Percentiles rank a stretch among this genome's conserved stretches.
Conservation (phyloP, 2,888 invertebrate genomes). For the Leucophenga montana region DNA sequence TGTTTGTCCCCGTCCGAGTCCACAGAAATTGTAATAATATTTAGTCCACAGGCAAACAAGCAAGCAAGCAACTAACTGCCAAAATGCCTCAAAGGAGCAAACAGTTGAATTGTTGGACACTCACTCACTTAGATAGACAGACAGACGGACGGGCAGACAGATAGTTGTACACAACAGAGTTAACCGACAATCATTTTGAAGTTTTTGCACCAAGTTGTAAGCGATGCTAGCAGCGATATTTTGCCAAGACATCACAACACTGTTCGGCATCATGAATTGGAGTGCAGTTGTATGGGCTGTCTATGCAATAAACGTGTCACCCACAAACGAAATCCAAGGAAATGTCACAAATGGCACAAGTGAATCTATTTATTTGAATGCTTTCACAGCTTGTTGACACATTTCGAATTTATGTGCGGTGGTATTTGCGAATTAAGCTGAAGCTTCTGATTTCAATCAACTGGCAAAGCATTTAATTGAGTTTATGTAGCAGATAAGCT, state of each 20-base stretch:
- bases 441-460: no score
- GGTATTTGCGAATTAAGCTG: no score
- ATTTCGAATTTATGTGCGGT: no score
- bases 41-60: slow-evolving; percentile 3
- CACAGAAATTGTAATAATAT: slow-evolving; percentile 21
- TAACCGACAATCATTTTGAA: neutral
- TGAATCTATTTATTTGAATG: no score
- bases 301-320: neutral
- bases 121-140: neutral
- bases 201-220: neutral
- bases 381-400: no score
- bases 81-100: neutral
- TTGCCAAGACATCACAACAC: neutral
- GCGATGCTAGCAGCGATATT: neutral
- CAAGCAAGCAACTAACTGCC: slow-evolving; percentile 1
- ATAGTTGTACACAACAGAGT: neutral
- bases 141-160: neutral
- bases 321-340: neutral
- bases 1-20: no score
- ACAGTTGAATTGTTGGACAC: neutral
- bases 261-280: neutral
- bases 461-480: no score
- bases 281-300: no score
- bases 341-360: no score
- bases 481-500: no score